Evolutionary conservation across 2,113 vertebrate genomes (phyloP).

Genomic region (Promerops cafer): DNA sequence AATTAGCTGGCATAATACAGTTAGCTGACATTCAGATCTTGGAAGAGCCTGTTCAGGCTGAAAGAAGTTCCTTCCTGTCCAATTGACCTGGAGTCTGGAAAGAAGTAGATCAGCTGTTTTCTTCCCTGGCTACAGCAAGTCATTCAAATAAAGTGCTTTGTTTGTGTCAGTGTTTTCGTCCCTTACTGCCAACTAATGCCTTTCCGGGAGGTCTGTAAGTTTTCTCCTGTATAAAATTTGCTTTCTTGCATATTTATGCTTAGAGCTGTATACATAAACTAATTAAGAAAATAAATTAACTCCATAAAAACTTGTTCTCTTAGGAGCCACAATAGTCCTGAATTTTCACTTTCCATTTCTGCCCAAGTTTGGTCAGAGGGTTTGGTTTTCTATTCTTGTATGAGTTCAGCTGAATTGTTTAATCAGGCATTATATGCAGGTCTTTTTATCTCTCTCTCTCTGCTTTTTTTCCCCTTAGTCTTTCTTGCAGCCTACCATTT

Average conservation of each 20-base stretch:
- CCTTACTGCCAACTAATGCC: not conserved
- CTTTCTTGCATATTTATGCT: not conserved
- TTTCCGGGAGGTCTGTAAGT: not conserved
- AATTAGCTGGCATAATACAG: conserved; percentile 16
- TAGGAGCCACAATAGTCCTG: not conserved
- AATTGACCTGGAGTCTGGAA: not conserved
- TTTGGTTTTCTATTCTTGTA: not conserved
- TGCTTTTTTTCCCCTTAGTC: not conserved
- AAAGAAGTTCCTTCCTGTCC: conserved; percentile 29
- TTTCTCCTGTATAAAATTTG: not conserved
- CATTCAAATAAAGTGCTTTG: not conserved
- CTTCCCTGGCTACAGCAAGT: not conserved
- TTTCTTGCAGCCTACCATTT: not conserved
- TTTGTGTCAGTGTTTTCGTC: not conserved
- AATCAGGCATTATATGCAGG: not conserved
- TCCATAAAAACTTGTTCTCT: not conserved
- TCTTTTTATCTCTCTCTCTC: not conserved
- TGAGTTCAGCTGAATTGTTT: not conserved
- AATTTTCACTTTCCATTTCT: not conserved
- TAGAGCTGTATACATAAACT: not conserved
- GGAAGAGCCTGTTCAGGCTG: not conserved
- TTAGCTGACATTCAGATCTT: not conserved
- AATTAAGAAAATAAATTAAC: not conserved
- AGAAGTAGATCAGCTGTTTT: not conserved
- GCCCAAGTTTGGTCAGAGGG: not conserved